These are phyloP conservation scores for Maniola hyperantus DNA, from an alignment of 2,888 invertebrate genomes.

Conservation along the genomic window DNA sequence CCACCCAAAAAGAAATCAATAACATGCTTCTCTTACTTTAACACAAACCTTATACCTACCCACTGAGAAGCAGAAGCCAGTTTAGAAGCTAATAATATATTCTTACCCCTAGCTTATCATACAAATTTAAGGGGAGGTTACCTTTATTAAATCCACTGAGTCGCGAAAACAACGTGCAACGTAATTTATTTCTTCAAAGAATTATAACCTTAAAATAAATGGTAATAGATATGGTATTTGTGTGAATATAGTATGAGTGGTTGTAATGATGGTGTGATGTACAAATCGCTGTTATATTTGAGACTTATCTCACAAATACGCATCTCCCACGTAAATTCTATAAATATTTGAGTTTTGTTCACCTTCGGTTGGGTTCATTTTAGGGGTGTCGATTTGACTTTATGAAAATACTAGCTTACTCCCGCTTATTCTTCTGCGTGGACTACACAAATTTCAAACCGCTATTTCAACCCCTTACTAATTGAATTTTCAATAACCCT, in stretches of 20 bases:
- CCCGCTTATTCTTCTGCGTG: too few relatives aligned
- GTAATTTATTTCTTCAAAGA: not conserved
- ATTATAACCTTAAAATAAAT: slow-evolving; percentile 4
- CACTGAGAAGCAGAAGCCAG: too few relatives aligned
- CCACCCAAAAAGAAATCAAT: too few relatives aligned
- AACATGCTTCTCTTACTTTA: slow-evolving; percentile 4
- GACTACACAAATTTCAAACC: too few relatives aligned
- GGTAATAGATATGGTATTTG: not conserved
- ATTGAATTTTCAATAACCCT: too few relatives aligned
- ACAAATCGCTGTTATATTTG: slow-evolving; percentile 36
- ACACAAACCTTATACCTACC: slow-evolving; percentile 6
- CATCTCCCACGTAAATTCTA: slow-evolving; percentile 48
- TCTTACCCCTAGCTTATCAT: slow-evolving; percentile 31
- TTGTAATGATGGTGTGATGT: not conserved
- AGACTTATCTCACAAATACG: slow-evolving; percentile 47
- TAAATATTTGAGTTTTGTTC: slow-evolving; percentile 64
- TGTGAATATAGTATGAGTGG: not conserved
- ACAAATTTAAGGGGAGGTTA: slow-evolving; percentile 32
- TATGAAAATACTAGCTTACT: not conserved
- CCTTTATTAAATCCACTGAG: slow-evolving; percentile 35
- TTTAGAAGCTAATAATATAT: slow-evolving; percentile 32
- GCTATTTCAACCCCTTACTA: too few relatives aligned
- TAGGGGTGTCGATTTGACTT: slow-evolving; percentile 8
- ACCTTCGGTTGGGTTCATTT: not conserved
- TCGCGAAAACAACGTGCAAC: slow-evolving; percentile 2